phyloP scores from a whole-genome alignment of 2,113 vertebrate species.

The Shinisaurus crocodilurus region DNA sequence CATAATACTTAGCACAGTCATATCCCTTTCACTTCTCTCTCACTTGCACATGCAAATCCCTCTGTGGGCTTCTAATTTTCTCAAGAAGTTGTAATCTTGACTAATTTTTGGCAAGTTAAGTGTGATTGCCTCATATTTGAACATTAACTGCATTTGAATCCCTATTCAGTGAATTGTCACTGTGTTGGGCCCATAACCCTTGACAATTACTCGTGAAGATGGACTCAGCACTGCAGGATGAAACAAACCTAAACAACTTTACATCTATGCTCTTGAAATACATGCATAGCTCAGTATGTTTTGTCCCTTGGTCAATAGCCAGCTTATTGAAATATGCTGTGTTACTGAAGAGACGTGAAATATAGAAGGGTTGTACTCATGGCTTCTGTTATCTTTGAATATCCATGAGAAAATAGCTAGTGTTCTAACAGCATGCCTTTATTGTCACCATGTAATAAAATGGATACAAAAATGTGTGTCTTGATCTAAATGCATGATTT shows the following conservation, averaged over 20 bases:
- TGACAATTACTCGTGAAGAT: conserved; percentile 34
- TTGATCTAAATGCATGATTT: neutral
- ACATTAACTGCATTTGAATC: neutral
- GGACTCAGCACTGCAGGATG: conserved; percentile 8
- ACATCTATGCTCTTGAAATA: neutral
- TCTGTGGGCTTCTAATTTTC: neutral
- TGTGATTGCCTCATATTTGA: neutral
- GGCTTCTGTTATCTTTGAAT: conserved; percentile 19
- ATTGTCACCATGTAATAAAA: conserved; percentile 16
- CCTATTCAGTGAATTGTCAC: conserved; percentile 16
- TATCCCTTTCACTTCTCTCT: neutral
- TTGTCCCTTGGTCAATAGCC: neutral
- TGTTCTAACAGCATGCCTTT: neutral
- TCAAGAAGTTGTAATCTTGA: conserved; percentile 38
- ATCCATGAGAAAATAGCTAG: neutral
- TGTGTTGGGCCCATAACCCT: neutral
- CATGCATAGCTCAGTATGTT: neutral
- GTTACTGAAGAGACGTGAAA: neutral
- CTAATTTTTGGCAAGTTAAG: neutral
- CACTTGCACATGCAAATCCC: neutral
- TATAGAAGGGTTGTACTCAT: conserved; percentile 2
- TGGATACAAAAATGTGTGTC: neutral
- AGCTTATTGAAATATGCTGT: neutral
- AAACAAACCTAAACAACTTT: neutral
- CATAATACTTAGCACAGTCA: neutral